A percentile compares a stretch with the other conserved stretches of the same genome.
phyloP scores from a whole-genome alignment of 2,113 vertebrate genomes.

The Plotosus lineatus region DNA sequence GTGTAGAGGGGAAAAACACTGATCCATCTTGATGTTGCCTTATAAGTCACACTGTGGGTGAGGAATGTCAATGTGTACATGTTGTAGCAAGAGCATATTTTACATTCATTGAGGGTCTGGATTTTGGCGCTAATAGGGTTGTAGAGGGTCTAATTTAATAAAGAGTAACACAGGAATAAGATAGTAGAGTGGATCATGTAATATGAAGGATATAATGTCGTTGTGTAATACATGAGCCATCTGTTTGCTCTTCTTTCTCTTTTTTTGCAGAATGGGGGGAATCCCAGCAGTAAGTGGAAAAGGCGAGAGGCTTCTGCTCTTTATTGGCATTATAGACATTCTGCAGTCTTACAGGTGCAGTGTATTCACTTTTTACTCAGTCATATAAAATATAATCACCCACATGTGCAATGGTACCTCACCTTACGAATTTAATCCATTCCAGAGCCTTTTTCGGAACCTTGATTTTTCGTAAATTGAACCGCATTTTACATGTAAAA shows the following conservation, averaged over 20 bases:
- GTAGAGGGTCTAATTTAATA: background rate
- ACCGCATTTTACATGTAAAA: too few relatives aligned
- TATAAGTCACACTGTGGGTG: background rate
- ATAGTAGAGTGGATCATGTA: background rate
- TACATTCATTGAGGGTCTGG: background rate
- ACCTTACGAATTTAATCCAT: too few relatives aligned
- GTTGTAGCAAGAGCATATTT: background rate
- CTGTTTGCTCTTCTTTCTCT: conserved; percentile 37
- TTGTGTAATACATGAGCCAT: background rate
- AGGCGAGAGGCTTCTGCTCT: conserved; percentile 89
- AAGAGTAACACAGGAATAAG: background rate
- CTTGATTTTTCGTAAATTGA: too few relatives aligned
- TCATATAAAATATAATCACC: background rate
- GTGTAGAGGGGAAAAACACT: background rate
- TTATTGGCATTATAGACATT: conserved; percentile 96
- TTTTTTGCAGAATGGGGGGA: conserved; percentile 88
- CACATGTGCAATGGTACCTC: too few relatives aligned
- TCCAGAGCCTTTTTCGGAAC: too few relatives aligned
- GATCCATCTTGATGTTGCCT: background rate
- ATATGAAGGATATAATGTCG: background rate
- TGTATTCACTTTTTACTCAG: background rate
- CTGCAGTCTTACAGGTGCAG: conserved; percentile 94
- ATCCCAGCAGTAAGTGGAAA: conserved; percentile 89
- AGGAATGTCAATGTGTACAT: background rate
- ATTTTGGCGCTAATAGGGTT: background rate